These are phyloP conservation scores for Drosophila anceps DNA, from an alignment of 2,888 invertebrate species.

Conservation along the genomic window DNA sequence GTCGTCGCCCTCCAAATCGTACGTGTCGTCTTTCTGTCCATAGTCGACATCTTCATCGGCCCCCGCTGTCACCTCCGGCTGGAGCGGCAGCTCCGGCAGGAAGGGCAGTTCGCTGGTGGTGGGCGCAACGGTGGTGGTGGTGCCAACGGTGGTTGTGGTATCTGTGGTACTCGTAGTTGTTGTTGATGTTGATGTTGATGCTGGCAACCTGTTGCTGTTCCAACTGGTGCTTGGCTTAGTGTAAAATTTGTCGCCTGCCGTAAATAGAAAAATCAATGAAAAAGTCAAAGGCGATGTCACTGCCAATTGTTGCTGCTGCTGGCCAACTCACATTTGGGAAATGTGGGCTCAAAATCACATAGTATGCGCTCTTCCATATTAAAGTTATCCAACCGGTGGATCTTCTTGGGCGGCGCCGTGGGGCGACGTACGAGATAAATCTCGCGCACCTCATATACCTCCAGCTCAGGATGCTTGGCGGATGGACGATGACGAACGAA, in stretches of 20 bases:
- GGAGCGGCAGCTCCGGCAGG: neutral
- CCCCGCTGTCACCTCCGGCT: neutral
- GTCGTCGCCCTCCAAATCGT: neutral
- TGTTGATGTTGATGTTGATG: neutral
- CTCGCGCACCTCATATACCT: constrained; percentile 66
- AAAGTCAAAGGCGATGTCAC: neutral
- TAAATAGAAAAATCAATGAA: neutral
- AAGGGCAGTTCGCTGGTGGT: constrained; percentile 15
- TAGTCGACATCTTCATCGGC: neutral
- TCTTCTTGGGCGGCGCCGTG: constrained; percentile 23
- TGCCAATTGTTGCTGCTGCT: too few relatives aligned
- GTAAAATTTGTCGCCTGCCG: constrained; percentile 7
- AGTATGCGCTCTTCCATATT: constrained; percentile 68
- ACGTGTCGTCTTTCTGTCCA: neutral
- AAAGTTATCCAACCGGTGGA: constrained; percentile 49
- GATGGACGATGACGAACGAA: constrained; percentile 57
- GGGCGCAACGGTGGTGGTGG: neutral
- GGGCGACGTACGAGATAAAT: constrained; percentile 57
- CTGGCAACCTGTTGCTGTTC: neutral
- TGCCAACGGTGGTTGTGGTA: constrained; percentile 2
- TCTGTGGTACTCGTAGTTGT: constrained; percentile 14
- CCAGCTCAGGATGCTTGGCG: constrained; percentile 38
- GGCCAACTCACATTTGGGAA: constrained; percentile 62
- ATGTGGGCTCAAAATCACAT: constrained; percentile 72
- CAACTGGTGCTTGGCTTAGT: neutral